These are phyloP conservation scores for Polyploca ridens DNA, from an alignment of 2,888 invertebrate species.

Conservation along the genomic window DNA sequence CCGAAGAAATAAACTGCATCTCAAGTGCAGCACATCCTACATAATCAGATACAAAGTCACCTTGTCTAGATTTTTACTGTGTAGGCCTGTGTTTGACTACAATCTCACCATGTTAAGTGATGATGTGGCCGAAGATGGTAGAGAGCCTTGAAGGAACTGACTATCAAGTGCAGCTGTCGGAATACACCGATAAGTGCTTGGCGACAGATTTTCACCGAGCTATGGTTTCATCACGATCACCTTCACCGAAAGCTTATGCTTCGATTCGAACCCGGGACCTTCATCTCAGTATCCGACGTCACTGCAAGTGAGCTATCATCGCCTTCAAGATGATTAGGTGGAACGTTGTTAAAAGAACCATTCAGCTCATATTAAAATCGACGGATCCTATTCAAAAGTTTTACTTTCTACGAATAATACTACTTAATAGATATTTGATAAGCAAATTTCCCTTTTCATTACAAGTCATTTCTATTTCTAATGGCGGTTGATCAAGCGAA, in stretches of 20 bases:
- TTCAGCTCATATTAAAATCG: not conserved
- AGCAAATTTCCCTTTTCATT: constrained; percentile 2
- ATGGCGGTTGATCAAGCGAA: constrained; percentile 2
- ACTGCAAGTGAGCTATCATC: too few species aligned
- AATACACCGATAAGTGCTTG: too few species aligned
- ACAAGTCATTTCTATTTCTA: not conserved
- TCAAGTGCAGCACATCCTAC: not conserved
- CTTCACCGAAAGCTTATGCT: too few species aligned
- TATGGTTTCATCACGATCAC: too few species aligned
- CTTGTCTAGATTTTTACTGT: not conserved
- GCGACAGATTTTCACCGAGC: too few species aligned
- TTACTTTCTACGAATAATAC: not conserved
- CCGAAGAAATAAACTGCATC: not conserved
- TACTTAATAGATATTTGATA: not conserved
- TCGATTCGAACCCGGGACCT: too few species aligned
- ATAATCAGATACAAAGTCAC: not conserved
- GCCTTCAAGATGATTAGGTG: not conserved
- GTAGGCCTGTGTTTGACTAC: too few species aligned
- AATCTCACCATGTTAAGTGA: too few species aligned
- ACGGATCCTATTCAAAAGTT: not conserved
- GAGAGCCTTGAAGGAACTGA: too few species aligned
- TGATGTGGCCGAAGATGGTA: too few species aligned
- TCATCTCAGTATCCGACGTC: too few species aligned
- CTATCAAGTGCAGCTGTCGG: too few species aligned
- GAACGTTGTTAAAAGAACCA: not conserved